phyloP scores from a whole-genome alignment of 2,797 vertebrate species.

The Saxicola maurus region DNA sequence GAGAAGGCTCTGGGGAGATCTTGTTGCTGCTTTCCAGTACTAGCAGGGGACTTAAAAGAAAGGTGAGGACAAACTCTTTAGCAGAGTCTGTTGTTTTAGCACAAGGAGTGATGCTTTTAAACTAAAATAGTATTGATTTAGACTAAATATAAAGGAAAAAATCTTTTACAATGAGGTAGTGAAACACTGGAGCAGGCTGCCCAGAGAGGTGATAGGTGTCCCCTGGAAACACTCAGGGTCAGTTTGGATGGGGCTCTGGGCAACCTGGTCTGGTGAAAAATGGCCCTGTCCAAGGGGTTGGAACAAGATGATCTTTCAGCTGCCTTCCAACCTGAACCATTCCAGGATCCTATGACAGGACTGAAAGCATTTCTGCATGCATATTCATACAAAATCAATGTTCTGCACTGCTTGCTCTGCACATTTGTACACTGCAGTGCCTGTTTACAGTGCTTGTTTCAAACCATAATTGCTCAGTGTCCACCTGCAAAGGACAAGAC shows the following conservation, averaged over 20 bases:
- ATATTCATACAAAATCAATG: neutral
- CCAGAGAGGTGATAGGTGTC: neutral
- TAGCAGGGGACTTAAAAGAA: neutral
- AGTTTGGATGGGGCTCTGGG: neutral
- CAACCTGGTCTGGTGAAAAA: neutral
- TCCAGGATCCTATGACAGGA: neutral
- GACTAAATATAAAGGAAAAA: neutral
- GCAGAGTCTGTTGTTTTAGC: neutral
- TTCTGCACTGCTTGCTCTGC: neutral
- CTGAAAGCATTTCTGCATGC: neutral
- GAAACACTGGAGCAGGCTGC: neutral
- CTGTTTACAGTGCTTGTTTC: neutral
- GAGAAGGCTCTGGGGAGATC: neutral
- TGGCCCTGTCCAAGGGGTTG: accelerated
- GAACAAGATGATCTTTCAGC: neutral
- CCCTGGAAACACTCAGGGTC: neutral
- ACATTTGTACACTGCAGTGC: neutral
- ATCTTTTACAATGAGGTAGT: accelerated
- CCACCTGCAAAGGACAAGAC: neutral
- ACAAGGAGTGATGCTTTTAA: neutral
- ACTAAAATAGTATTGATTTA: neutral
- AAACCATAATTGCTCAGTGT: neutral
- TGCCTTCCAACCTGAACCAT: neutral
- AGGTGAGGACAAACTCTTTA: neutral
- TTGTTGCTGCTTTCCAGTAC: neutral